Conservation (phyloP, 2,888 invertebrate species). For the Teleiodes luculella region DNA sequence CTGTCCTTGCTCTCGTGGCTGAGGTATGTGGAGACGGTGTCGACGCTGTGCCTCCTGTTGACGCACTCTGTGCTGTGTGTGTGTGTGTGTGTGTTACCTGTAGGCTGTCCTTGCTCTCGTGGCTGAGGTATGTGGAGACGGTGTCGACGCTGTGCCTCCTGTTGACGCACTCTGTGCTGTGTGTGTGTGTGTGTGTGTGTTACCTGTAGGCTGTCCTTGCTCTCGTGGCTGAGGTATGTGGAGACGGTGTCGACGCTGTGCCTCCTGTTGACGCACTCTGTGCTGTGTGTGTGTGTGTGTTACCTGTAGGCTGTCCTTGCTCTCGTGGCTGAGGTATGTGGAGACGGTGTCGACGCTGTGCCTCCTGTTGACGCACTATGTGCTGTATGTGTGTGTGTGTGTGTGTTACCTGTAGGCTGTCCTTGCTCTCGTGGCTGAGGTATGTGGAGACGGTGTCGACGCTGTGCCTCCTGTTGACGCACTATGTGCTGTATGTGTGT, state of each 20-base stretch:
- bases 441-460: constrained; percentile 94
- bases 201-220: no score
- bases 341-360: background rate
- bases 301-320: constrained; percentile 52
- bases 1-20: constrained; percentile 80
- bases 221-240: constrained; percentile 89
- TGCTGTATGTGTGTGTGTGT: background rate
- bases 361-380: background rate
- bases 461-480: constrained; percentile 85
- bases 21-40: constrained; percentile 92
- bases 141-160: constrained; percentile 92
- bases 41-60: constrained; percentile 90
- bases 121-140: constrained; percentile 92
- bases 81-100: constrained; percentile 39
- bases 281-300: constrained; percentile 62
- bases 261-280: constrained; percentile 84
- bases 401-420: background rate
- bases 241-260: constrained; percentile 93
- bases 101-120: constrained; percentile 85
- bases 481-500: constrained; percentile 78
- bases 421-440: constrained; percentile 83
- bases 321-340: background rate
- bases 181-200: no score
- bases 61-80: constrained; percentile 78
- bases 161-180: constrained; percentile 81